phyloP scores from a whole-genome alignment of 92 coral and sea anemone species.

The Zoanthus sociatus region DNA sequence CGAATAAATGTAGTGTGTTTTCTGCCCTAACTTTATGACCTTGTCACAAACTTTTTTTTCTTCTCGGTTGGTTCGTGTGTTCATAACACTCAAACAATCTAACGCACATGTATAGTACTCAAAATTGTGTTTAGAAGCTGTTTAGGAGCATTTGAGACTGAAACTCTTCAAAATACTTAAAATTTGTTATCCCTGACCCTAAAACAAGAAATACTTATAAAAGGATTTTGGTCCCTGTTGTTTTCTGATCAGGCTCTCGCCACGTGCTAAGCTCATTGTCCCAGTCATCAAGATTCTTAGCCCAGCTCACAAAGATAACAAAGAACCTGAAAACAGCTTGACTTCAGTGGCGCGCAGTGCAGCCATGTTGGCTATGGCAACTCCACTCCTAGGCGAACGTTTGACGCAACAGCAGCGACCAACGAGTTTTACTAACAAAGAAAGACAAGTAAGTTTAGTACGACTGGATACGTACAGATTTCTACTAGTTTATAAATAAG shows the following conservation, averaged over 20 bases:
- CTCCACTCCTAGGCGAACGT: slow-evolving; percentile 34
- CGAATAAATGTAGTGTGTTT: too few relatives aligned
- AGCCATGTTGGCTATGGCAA: slow-evolving; percentile 38
- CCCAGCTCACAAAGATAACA: slow-evolving; percentile 16
- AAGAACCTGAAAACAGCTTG: slow-evolving; percentile 15
- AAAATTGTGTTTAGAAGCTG: too few relatives aligned
- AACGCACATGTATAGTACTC: too few relatives aligned
- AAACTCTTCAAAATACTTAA: too few relatives aligned
- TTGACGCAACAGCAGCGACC: slow-evolving; percentile 8
- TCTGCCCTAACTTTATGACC: too few relatives aligned
- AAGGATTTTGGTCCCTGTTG: neutral
- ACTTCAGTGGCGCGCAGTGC: slow-evolving; percentile 13
- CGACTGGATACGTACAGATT: neutral
- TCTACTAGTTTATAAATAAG: too few relatives aligned
- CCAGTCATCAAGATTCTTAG: slow-evolving; percentile 36
- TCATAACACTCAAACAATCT: too few relatives aligned
- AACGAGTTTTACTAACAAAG: slow-evolving; percentile 27
- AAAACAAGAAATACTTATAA: neutral
- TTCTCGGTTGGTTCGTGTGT: too few relatives aligned
- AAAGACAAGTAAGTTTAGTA: slow-evolving; percentile 32
- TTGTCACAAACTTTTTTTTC: too few relatives aligned
- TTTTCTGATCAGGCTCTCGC: slow-evolving; percentile 24
- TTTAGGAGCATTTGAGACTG: too few relatives aligned
- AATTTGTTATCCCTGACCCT: too few relatives aligned
- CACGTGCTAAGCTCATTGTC: slow-evolving; percentile 17